phyloP scores from a whole-genome alignment of 2,888 invertebrate genomes.

The Lithosia quadra region DNA sequence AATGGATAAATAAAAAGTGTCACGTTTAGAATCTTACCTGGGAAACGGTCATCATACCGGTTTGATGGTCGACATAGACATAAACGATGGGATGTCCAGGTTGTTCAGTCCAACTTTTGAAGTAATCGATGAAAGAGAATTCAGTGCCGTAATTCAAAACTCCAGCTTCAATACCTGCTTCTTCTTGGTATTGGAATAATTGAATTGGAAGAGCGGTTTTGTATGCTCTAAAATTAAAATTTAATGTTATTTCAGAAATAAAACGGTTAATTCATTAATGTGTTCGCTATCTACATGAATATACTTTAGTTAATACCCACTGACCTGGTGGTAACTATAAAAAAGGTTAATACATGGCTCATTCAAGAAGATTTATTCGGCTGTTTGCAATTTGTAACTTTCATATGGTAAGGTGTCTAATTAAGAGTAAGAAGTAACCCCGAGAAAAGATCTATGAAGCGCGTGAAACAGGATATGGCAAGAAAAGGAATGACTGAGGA shows the following conservation, averaged over 20 bases:
- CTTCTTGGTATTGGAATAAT: conserved; percentile 81
- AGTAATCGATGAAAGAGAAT: conserved; percentile 76
- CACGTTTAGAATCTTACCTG: conserved; percentile 76
- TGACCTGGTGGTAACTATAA: too few species aligned
- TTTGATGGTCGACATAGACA: conserved; percentile 81
- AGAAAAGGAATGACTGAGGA: too few species aligned
- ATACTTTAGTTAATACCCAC: too few species aligned
- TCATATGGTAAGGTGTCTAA: too few species aligned
- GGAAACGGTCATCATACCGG: conserved; percentile 71
- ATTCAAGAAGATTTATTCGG: too few species aligned
- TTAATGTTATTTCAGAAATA: not conserved
- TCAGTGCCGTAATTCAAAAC: conserved; percentile 70
- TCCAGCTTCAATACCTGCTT: conserved; percentile 55
- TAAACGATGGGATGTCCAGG: conserved; percentile 87
- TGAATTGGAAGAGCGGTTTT: conserved; percentile 78
- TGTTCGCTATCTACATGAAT: too few species aligned
- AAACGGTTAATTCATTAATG: not conserved
- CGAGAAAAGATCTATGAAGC: too few species aligned
- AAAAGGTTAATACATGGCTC: too few species aligned
- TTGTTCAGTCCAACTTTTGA: conserved; percentile 85
- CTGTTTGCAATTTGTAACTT: too few species aligned
- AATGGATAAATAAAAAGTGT: too few species aligned
- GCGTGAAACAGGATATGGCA: too few species aligned
- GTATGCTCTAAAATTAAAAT: conserved; percentile 61
- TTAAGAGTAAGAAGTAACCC: too few species aligned